Base-by-base conservation (phyloP, 2,888 invertebrate species). In the Caenorhabditis panamensis region DNA sequence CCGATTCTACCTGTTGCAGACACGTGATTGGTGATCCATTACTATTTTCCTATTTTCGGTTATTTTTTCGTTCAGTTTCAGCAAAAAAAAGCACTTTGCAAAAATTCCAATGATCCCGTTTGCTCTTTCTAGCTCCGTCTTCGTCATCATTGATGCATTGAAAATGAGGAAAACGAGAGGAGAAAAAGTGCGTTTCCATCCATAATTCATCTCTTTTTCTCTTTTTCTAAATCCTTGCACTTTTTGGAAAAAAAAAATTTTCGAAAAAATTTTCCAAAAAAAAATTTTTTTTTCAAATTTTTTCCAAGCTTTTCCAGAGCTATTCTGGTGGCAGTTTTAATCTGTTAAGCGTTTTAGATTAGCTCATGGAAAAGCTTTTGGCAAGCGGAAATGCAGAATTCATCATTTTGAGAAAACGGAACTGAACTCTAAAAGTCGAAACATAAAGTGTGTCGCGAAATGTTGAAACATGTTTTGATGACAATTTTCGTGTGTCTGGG, bases 91-190 rank as follows among this genome's bases (percentile, higher is more conserved):
- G n/a, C n/a, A n/a, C n/a, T n/a, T n/a, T n/a, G n/a, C n/a, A n/a
- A n/a, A n/a, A n/a, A n/a, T 31, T 9, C 31, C 31, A 31, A 31
- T 31, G 31, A 49, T 20, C 22, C 22, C 49, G n/a, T n/a, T n/a
- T n/a, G n/a, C n/a, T n/a, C n/a, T n/a, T n/a, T n/a, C n/a, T n/a
- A n/a, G n/a, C 49, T 11, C 49, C 16, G 16, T 41, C 13, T n/a
- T 49, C 49, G 20, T 49, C 49, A 49, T 49, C 22, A 20, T 49
- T 20, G 20, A 49, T 49, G 49, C 49, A 49, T 49, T 22, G 49
- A 49, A 20, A 22, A 49, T 49, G 49, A 49, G 6, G 49, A 11
- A 6, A 6, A n/a, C n/a, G n/a, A n/a, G n/a, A n/a, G n/a, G n/a
- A n/a, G n/a, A n/a, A n/a, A 49, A 20, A 49, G 49, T 20, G 49